A percentile compares a stretch with the other conserved stretches of the same genome.
phyloP scores from a whole-genome alignment of 1,140 invertebrate genomes.

The Andrena cerasifolii region DNA sequence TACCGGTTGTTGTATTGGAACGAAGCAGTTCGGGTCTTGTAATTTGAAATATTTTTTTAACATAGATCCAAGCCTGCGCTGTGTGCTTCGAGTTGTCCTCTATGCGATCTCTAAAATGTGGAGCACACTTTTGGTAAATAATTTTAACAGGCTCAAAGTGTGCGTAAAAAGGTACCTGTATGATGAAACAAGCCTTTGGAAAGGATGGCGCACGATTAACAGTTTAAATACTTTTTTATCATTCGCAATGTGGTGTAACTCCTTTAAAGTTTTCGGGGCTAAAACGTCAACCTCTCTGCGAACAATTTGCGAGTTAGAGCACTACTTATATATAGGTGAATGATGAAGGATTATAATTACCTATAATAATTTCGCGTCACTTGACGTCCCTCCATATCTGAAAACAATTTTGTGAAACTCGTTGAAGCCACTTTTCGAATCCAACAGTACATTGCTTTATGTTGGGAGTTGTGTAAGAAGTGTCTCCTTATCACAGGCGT shows the following conservation, averaged over 20 bases:
- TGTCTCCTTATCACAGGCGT: conserved; percentile 68
- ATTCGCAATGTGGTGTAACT: conserved; percentile 62
- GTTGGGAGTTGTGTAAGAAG: conserved; percentile 74
- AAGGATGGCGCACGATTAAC: conserved; percentile 82
- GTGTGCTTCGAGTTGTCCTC: conserved; percentile 79
- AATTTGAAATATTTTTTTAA: conserved; percentile 76
- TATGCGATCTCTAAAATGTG: conserved; percentile 78
- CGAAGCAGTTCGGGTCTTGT: conserved; percentile 77
- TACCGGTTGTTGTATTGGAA: conserved; percentile 63
- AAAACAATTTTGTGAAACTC: conserved; percentile 79
- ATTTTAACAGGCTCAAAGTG: background rate
- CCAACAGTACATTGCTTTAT: conserved; percentile 79
- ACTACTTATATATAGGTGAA: background rate
- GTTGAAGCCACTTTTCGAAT: conserved; percentile 80
- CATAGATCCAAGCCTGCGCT: conserved; percentile 78
- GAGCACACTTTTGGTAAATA: background rate
- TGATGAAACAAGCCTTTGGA: conserved; percentile 82
- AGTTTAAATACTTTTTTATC: conserved; percentile 76
- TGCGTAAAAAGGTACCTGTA: conserved; percentile 73
- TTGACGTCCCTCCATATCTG: conserved; percentile 68
- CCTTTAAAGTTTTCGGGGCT: conserved; percentile 61
- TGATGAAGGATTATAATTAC: conserved; percentile 56
- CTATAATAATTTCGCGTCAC: conserved; percentile 71
- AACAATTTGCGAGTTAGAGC: conserved; percentile 45
- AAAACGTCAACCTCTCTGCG: conserved; percentile 74